These are phyloP conservation scores for Hypsibius dujardini DNA, from an alignment of 1,140 invertebrate genomes.

Conservation along the genomic window DNA sequence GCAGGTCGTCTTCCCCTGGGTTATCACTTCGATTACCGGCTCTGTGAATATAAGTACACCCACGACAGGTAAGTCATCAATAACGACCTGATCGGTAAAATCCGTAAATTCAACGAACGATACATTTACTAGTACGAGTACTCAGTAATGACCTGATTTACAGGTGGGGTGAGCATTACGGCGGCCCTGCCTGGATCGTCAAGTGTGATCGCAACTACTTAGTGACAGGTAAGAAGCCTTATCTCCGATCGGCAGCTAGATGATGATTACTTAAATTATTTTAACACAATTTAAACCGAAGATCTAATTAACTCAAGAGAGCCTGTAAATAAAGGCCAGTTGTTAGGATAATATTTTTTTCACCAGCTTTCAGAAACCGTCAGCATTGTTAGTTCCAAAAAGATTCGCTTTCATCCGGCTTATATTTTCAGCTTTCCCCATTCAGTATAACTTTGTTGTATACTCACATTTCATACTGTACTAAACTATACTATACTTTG, in stretches of 20 bases:
- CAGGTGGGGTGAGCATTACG: slow-evolving; percentile 4
- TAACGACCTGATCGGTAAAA: neutral
- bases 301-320: neutral
- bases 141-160: neutral
- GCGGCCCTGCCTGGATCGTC: neutral
- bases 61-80: neutral
- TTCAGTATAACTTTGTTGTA: neutral
- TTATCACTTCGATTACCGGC: slow-evolving; percentile 4
- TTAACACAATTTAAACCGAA: neutral
- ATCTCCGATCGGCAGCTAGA: neutral
- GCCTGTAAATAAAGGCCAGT: neutral
- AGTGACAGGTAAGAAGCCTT: neutral
- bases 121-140: neutral
- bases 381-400: neutral
- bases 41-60: neutral
- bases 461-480: neutral
- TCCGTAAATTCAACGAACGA: neutral
- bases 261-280: neutral
- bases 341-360: neutral
- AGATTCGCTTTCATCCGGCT: neutral
- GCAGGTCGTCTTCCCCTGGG: neutral
- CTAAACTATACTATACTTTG: neutral
- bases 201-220: neutral
- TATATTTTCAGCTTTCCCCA: neutral
- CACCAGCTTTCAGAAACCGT: neutral